Percentiles rank a stretch among this genome's conserved stretches.
Evolutionary conservation across 2,888 invertebrate species (phyloP).

Genomic region (Caenorhabditis sp.): DNA sequence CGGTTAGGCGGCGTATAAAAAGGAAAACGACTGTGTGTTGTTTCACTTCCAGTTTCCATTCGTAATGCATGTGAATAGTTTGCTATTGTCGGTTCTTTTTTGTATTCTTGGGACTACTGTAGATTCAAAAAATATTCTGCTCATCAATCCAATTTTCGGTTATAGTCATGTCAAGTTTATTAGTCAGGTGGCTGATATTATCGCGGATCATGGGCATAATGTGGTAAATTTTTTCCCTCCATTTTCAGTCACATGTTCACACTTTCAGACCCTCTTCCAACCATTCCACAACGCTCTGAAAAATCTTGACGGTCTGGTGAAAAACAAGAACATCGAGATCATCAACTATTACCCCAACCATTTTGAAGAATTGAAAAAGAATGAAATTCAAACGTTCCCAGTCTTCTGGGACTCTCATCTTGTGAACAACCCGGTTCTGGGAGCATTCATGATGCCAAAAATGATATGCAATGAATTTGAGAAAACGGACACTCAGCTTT

Average conservation of each 20-base stretch:
- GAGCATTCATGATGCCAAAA: slow-evolving; percentile 31
- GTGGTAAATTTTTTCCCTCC: slow-evolving; percentile 36
- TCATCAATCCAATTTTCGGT: slow-evolving; percentile 56
- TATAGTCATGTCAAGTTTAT: slow-evolving; percentile 58
- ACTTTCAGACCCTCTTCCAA: slow-evolving; percentile 51
- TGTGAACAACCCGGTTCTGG: slow-evolving; percentile 22
- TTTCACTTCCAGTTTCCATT: background rate
- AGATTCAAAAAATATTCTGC: slow-evolving; percentile 40
- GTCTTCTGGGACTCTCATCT: slow-evolving; percentile 44
- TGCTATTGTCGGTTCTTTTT: slow-evolving; percentile 3
- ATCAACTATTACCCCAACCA: slow-evolving; percentile 49
- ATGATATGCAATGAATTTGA: slow-evolving; percentile 14
- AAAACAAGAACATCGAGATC: slow-evolving; percentile 41
- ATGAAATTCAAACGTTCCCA: slow-evolving; percentile 41
- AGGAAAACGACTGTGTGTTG: slow-evolving; percentile 1
- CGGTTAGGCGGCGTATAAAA: slow-evolving; percentile 16
- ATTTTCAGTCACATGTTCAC: background rate
- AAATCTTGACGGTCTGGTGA: slow-evolving; percentile 31
- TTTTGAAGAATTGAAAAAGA: slow-evolving; percentile 30
- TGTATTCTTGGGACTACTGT: background rate
- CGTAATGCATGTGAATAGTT: slow-evolving; percentile 48
- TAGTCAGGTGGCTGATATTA: slow-evolving; percentile 46
- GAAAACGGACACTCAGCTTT: background rate
- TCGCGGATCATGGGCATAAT: slow-evolving; percentile 56
- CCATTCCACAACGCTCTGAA: slow-evolving; percentile 34